Evolutionary conservation across 2,113 vertebrate genomes (phyloP), one percentile per base, ranked within the genome.

Genomic region (Ursus arctos): DNA sequence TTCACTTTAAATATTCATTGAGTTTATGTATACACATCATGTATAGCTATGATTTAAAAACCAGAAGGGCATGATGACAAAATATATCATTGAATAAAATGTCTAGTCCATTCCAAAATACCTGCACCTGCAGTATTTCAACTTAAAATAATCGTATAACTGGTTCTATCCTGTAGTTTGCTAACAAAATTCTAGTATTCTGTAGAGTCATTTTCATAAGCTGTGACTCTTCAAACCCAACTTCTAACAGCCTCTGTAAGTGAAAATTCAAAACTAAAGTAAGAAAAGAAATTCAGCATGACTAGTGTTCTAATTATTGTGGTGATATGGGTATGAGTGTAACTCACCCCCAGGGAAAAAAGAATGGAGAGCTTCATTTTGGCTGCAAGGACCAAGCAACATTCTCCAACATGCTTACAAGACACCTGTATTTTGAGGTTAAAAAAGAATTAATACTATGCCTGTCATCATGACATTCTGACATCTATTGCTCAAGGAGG

Each of bases 1-100:
- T 40, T 84, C 2, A 71, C 24, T 92, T 96, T 77, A 88, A 96
- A 69, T 71, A 72, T 90, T 72, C 61, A 67, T 88, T 24, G 19
- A 51, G 9, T 71, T 59, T 61, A 57, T 76, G 2, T 40, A 53
- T 55, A 6, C 13, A 92, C 53, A 69, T 5, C 28, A 76, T 12
- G 2, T 76, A 14, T 94, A 40, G 31, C 47, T 61, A 24, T 72
- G 13, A 81, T 81, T 77, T 86, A 89, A 63, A 87, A 16, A 65
- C 90, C 2, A n/a, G 49, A 3, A 83, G 43, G 7, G 14, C 33
- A 83, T 12, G 10, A 40, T 57, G n/a, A 76, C 55, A 88, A 96
- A 81, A 86, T 71, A 15, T 40, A 47, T 80, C 24, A 71, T 2
- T 92, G 51, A 82, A n/a, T 87, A 63, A 92, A 86, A 51, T 55